phyloP scores from a whole-genome alignment of 2,113 vertebrate species.

The Marmota monax region DNA sequence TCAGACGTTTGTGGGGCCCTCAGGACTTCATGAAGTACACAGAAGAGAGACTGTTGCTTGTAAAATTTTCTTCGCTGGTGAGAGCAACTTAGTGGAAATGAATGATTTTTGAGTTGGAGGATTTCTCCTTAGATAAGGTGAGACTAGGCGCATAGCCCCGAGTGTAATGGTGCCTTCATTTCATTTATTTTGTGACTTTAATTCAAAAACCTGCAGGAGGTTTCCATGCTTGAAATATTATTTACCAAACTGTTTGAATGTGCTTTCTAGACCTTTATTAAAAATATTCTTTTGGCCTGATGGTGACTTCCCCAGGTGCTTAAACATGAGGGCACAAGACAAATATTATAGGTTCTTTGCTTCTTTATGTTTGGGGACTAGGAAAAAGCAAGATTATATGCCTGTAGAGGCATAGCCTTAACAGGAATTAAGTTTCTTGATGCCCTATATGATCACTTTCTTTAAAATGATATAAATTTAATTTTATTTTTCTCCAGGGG shows the following conservation, averaged over 20 bases:
- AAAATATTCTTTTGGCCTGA: constrained; percentile 32
- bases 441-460: background rate
- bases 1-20: background rate
- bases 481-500: background rate
- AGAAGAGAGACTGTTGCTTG: background rate
- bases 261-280: constrained; percentile 20
- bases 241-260: constrained; percentile 12
- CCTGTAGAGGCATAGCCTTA: background rate
- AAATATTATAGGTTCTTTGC: background rate
- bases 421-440: background rate
- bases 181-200: constrained; percentile 36
- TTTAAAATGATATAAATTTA: constrained; percentile 16
- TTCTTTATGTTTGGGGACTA: background rate
- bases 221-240: constrained; percentile 20
- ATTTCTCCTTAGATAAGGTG: background rate
- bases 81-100: background rate
- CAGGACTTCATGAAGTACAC: background rate
- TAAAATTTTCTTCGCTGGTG: background rate
- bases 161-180: background rate
- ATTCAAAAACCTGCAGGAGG: background rate
- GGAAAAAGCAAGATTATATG: background rate
- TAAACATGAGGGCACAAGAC: background rate
- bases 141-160: background rate
- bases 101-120: background rate
- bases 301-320: background rate